Evolutionary conservation across 2,113 vertebrate genomes (phyloP).

Genomic region (Elanoides forficatus): DNA sequence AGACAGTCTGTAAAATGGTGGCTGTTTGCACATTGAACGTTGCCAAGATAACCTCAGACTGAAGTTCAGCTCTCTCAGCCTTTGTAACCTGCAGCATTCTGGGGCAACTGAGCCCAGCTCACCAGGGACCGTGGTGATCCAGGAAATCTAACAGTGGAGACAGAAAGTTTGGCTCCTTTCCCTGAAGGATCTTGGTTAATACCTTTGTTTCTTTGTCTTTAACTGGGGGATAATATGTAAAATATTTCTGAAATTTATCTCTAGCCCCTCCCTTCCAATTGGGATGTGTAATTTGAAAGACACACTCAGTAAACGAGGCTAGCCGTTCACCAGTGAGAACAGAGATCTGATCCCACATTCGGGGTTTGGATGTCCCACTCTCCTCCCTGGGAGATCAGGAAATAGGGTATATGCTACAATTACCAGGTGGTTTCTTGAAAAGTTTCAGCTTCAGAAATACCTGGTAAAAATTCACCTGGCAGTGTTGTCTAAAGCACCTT

Average conservation of each 20-base stretch:
- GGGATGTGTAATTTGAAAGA: not conserved
- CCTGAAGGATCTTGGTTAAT: not conserved
- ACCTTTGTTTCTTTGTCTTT: not conserved
- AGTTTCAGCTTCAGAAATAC: not conserved
- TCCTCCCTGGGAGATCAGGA: not conserved
- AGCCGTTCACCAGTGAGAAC: not conserved
- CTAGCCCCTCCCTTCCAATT: fast-evolving
- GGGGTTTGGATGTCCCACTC: not conserved
- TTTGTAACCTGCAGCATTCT: not conserved
- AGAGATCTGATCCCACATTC: not conserved
- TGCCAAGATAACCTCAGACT: not conserved
- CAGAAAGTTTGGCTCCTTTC: not conserved
- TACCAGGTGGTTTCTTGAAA: not conserved
- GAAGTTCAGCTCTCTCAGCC: not conserved
- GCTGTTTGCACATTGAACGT: fast-evolving
- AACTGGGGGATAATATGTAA: not conserved
- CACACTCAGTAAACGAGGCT: not conserved
- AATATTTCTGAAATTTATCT: not conserved
- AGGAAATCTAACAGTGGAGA: not conserved
- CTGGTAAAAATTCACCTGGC: not conserved
- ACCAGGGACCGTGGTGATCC: not conserved
- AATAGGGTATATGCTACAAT: not conserved
- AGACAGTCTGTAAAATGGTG: not conserved
- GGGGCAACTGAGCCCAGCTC: not conserved
- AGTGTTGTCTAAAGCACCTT: not conserved